Conservation (phyloP, 2,888 invertebrate genomes). For the Orchestes rusci region DNA sequence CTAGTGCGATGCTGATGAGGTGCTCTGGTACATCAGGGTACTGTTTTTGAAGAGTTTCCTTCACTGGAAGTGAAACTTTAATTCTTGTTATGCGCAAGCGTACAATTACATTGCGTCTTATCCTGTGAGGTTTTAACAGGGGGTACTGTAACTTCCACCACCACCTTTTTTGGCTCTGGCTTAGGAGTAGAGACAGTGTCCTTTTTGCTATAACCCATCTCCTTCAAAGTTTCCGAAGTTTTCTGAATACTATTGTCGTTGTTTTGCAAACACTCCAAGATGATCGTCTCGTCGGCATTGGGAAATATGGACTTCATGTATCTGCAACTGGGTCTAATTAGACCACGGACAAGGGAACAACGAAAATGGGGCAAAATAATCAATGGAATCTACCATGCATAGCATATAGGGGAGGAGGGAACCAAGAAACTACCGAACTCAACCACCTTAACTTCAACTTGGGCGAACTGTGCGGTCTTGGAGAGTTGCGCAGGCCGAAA, state of each 20-base stretch:
- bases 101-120: too few species aligned
- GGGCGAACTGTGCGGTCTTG: slow-evolving; percentile 72
- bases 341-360: not conserved
- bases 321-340: slow-evolving; percentile 48
- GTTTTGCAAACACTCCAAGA: slow-evolving; percentile 75
- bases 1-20: slow-evolving; percentile 76
- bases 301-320: slow-evolving; percentile 89
- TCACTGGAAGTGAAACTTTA: slow-evolving; percentile 49
- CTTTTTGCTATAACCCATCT: slow-evolving; percentile 76
- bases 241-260: slow-evolving; percentile 88
- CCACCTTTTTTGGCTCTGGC: slow-evolving; percentile 37
- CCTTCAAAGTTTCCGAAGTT: slow-evolving; percentile 71
- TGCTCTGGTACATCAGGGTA: slow-evolving; percentile 72
- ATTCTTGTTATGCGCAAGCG: not conserved
- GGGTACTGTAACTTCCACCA: not conserved
- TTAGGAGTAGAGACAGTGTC: slow-evolving; percentile 53
- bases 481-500: slow-evolving; percentile 40
- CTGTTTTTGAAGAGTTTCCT: slow-evolving; percentile 59
- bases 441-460: slow-evolving; percentile 84
- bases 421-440: slow-evolving; percentile 1
- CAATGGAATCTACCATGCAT: not conserved
- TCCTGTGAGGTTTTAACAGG: too few species aligned
- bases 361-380: slow-evolving; percentile 44
- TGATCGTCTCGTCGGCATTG: slow-evolving; percentile 80
- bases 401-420: not conserved